Conservation (phyloP, 2,113 vertebrate species). For the Anseranas semipalmata region DNA sequence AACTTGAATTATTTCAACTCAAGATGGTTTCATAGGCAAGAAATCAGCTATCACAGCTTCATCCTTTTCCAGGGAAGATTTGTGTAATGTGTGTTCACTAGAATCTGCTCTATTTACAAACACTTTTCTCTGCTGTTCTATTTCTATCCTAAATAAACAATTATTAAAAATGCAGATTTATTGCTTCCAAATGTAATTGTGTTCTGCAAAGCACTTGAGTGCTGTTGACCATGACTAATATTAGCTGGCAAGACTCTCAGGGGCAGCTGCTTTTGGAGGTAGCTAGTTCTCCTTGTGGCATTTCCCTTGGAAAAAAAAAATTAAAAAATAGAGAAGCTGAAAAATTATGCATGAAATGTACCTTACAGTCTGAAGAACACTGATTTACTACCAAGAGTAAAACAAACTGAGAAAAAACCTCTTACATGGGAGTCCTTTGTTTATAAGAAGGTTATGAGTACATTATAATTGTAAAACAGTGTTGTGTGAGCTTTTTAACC, state of each 20-base stretch:
- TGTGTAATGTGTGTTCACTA: neutral
- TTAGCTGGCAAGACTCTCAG: neutral
- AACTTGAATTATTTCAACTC: neutral
- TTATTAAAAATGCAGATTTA: slow-evolving; percentile 55
- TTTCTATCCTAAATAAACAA: slow-evolving; percentile 9
- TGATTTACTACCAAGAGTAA: neutral
- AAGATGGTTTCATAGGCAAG: neutral
- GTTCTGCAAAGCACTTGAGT: neutral
- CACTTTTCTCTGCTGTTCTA: neutral
- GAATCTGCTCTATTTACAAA: neutral
- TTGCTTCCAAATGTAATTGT: slow-evolving; percentile 37
- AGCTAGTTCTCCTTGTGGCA: neutral
- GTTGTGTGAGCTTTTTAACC: neutral
- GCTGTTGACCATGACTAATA: slow-evolving; percentile 42
- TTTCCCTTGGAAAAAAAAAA: neutral
- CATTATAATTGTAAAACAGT: neutral
- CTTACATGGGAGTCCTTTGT: neutral
- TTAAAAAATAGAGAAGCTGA: neutral
- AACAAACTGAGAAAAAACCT: neutral
- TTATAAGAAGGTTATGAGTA: neutral
- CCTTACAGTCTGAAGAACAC: neutral
- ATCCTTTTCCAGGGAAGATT: neutral
- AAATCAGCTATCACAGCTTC: neutral
- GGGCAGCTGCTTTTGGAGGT: neutral
- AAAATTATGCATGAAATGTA: neutral